Base-by-base conservation (phyloP, 64 coral and sea anemone genomes). In the Acropora tenuis region DNA sequence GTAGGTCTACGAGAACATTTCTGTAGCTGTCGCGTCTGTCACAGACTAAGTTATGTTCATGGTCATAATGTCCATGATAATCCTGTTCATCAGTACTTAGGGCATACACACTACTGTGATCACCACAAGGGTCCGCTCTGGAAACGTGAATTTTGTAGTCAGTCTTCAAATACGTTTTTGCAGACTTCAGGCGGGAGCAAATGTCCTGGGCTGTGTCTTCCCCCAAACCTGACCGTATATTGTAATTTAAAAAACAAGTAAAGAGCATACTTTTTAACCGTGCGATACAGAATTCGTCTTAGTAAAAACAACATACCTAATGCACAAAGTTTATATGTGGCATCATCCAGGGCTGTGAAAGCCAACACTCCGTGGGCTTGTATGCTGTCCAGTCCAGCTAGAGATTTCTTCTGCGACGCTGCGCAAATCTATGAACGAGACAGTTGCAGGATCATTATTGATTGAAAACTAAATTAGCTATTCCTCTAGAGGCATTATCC, bases 111-210 rank as follows among this genome's bases (percentile, higher is more conserved):
- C 80, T 82, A 49, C 90, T 86, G 53, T 92, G 90, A 43, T 92
- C 90, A 60, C 79, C 90, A 77, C 90, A 92, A 3, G 80, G 59
- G 50, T 72, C 77, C 10, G 72, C 80, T 50, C 41, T 74, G 11
- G 80, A 92, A 2, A 92, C 80, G 19, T 86, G 72, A 45, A 82
- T 71, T 73, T 92, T 92, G 60, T 72, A 78, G 48, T 92, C 81
- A 6, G 90, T 84, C 69, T 92, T 92, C 43, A 92, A 44, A 67
- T 92, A 83, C 20, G 6, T 46, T 45, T 92, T 92, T 57, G 48
- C 79, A 3, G 72, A 13, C 81, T 92, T 76, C 10, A 92, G 73
- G 11, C 90, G 90, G 30, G 49, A 48, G 58, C 57, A 86, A 1
- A 92, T 92, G 7, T 86, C 55, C 16, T 20, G n/a, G n/a, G 82